Evolutionary conservation across 2,797 vertebrate genomes (phyloP).

Genomic region (Benthosema pterotum): DNA sequence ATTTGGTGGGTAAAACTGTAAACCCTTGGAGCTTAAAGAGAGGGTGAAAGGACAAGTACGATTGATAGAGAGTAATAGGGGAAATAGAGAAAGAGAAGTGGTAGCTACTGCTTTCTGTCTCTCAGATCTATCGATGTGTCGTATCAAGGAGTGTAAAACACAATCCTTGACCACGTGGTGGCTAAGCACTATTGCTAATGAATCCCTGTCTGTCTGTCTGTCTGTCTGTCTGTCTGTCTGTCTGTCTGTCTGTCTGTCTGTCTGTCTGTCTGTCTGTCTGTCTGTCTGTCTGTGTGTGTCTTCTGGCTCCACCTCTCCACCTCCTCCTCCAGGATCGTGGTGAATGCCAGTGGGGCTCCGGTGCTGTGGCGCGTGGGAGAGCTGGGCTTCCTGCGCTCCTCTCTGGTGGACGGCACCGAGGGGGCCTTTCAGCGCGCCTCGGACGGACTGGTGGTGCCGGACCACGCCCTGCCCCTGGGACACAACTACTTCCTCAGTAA

Average conservation of each 20-base stretch:
- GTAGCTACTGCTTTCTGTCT: not conserved
- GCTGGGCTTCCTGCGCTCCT: constrained; percentile 89
- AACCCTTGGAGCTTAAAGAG: constrained; percentile 5
- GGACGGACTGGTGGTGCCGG: constrained; percentile 89
- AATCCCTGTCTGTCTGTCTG: constrained; percentile 6
- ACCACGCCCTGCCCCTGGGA: constrained; percentile 87
- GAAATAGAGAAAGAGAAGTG: too few relatives aligned
- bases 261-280: too few relatives aligned
- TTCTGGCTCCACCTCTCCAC: not conserved
- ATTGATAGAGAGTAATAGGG: too few relatives aligned
- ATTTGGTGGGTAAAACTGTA: constrained; percentile 25
- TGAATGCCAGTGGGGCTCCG: constrained; percentile 85
- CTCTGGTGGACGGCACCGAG: constrained; percentile 88
- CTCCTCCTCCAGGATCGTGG: constrained; percentile 68
- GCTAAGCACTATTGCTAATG: too few relatives aligned
- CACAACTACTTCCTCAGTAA: constrained; percentile 86
- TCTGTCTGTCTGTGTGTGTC: too few relatives aligned
- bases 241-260: constrained; percentile 2
- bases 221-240: constrained; percentile 2
- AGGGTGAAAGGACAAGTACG: constrained; percentile 3
- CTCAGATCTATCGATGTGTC: not conserved
- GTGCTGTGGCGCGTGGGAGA: constrained; percentile 91
- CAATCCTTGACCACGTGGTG: not conserved
- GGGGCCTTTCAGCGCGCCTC: constrained; percentile 88
- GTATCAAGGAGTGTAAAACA: too few relatives aligned